These are phyloP conservation scores for Drosophila novamexicana DNA, from an alignment of 1,140 invertebrate genomes.

Conservation along the genomic window DNA sequence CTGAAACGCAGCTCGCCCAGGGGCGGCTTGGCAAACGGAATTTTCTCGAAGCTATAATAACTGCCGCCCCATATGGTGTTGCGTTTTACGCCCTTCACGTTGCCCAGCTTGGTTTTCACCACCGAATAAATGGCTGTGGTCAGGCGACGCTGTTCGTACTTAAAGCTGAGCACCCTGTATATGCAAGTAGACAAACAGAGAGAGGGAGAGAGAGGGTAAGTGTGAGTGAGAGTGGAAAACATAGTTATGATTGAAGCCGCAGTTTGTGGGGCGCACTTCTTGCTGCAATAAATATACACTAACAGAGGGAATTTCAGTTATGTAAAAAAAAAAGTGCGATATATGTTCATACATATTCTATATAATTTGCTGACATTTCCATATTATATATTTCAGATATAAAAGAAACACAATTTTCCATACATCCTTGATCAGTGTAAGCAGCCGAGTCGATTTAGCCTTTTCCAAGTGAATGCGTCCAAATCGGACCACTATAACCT, in stretches of 20 bases:
- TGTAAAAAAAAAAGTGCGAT: too few species aligned
- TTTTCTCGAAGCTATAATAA: constrained; percentile 86
- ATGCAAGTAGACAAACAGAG: background rate
- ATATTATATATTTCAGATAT: too few species aligned
- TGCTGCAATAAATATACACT: background rate
- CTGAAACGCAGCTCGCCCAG: constrained; percentile 88
- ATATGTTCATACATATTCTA: too few species aligned
- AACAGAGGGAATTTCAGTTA: background rate
- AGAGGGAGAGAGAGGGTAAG: background rate
- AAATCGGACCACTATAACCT: too few species aligned
- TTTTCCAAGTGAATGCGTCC: too few species aligned
- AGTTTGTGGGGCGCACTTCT: background rate
- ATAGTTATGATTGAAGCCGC: background rate
- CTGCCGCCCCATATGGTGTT: constrained; percentile 70
- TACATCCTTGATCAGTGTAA: too few species aligned
- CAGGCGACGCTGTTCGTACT: constrained; percentile 70
- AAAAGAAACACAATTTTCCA: too few species aligned
- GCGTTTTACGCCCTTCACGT: constrained; percentile 68
- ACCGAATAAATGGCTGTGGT: constrained; percentile 67
- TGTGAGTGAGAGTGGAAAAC: background rate
- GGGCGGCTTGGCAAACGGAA: constrained; percentile 91
- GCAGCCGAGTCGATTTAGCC: too few species aligned
- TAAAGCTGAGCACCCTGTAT: constrained; percentile 71
- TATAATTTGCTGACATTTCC: too few species aligned
- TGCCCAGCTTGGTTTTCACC: constrained; percentile 61